A percentile compares a stretch with the other conserved stretches of the same genome.
phyloP scores from a whole-genome alignment of 2,113 vertebrate species.

The Edolisoma coerulescens region DNA sequence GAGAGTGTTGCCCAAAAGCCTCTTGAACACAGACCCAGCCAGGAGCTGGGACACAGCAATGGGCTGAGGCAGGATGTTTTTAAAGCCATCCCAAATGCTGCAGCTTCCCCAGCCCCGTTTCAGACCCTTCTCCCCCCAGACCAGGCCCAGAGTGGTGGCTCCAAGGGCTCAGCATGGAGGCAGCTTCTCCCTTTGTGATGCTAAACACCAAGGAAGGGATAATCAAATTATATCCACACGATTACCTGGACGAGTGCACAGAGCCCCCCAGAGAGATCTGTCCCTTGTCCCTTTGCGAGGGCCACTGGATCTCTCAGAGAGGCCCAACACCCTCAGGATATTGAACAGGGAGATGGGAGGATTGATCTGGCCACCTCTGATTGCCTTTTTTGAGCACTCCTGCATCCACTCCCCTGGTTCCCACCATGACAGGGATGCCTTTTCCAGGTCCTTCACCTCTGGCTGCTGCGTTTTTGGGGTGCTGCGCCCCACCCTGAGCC shows the following conservation, averaged over 20 bases:
- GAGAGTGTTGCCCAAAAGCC: neutral
- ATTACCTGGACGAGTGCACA: neutral
- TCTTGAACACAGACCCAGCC: neutral
- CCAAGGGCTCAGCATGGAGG: neutral
- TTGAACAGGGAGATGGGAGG: rapidly evolving
- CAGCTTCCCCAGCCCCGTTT: neutral
- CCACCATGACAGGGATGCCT: rapidly evolving
- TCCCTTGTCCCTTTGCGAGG: neutral
- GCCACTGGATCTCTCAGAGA: neutral
- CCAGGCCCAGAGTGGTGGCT: rapidly evolving
- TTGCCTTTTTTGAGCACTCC: neutral
- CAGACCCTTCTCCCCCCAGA: neutral
- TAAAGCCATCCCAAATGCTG: neutral
- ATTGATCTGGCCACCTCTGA: neutral
- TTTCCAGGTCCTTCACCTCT: neutral
- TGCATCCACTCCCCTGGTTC: neutral
- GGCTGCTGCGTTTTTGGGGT: neutral
- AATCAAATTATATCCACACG: slow-evolving; percentile 1
- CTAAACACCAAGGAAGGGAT: neutral
- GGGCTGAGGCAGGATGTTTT: neutral
- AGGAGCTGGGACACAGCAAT: neutral
- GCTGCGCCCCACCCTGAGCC: neutral
- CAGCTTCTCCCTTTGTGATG: neutral
- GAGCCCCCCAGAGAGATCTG: neutral
- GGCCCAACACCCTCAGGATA: neutral